phyloP scores from a whole-genome alignment of 64 coral and sea anemone species.

The Pocillopora verrucosa region DNA sequence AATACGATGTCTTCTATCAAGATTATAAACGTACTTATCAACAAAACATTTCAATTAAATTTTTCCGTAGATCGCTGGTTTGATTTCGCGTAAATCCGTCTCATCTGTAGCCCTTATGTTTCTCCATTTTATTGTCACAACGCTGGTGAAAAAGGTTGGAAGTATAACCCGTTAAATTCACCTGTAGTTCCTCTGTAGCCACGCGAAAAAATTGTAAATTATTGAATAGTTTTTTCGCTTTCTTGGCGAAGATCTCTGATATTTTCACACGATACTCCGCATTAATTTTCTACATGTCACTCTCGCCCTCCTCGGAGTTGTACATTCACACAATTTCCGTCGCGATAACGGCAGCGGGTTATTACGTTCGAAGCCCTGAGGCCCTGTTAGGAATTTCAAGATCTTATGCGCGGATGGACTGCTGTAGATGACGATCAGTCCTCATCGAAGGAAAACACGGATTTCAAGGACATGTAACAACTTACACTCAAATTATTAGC shows the following conservation, averaged over 20 bases:
- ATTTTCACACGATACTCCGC: too few relatives aligned
- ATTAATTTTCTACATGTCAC: neutral
- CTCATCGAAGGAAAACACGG: too few relatives aligned
- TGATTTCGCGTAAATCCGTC: neutral
- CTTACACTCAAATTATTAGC: too few relatives aligned
- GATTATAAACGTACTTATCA: conserved; percentile 4
- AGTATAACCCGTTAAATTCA: neutral
- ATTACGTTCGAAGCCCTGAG: neutral
- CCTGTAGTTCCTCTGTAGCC: neutral
- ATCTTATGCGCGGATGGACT: neutral
- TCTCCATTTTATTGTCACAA: neutral
- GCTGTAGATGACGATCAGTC: too few relatives aligned
- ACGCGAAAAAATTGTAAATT: neutral
- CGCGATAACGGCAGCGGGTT: conserved; percentile 3
- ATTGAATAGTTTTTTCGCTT: neutral
- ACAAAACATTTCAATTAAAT: neutral
- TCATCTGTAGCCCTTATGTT: neutral
- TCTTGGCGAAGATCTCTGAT: neutral
- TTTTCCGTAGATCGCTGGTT: neutral
- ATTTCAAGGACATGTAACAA: too few relatives aligned
- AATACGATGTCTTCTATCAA: neutral
- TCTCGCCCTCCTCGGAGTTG: neutral
- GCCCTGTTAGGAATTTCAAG: conserved; percentile 3
- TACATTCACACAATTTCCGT: neutral
- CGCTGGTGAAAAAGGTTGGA: neutral